phyloP scores from a whole-genome alignment of 2,797 vertebrate species.

The Octomys mimax region DNA sequence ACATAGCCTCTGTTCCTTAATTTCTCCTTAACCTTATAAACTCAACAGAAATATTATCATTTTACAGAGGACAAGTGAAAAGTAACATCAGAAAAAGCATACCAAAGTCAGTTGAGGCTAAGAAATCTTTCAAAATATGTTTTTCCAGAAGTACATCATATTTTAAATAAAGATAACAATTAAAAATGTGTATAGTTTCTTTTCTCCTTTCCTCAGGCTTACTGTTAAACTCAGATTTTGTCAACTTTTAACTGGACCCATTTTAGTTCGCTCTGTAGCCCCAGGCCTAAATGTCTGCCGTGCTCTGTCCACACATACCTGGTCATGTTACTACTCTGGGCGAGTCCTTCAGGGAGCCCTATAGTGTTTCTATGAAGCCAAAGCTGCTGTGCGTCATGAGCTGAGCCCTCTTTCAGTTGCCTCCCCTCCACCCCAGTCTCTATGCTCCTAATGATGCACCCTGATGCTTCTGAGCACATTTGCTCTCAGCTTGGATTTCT shows the following conservation, averaged over 20 bases:
- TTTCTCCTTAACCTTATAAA: background rate
- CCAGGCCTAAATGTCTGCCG: background rate
- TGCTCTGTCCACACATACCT: background rate
- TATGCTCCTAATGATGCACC: background rate
- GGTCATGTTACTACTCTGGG: constrained; percentile 1
- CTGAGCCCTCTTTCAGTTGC: background rate
- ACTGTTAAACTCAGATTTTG: background rate
- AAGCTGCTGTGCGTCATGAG: background rate
- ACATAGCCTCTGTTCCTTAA: background rate
- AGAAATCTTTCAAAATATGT: background rate
- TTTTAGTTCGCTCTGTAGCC: background rate
- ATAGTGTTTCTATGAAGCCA: background rate
- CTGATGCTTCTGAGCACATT: background rate
- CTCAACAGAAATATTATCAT: background rate
- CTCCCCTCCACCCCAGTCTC: background rate
- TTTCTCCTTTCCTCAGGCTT: background rate
- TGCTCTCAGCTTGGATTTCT: background rate
- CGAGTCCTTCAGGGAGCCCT: constrained; percentile 33
- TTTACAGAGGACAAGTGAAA: background rate
- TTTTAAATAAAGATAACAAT: background rate
- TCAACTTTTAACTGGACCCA: background rate
- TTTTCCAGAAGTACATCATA: background rate
- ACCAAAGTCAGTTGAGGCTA: background rate
- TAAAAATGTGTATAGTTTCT: background rate
- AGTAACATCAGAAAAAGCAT: background rate